Percentiles rank a stretch among this genome's conserved stretches.
These are phyloP conservation scores for Vultur gryphus DNA, from an alignment of 2,797 vertebrate genomes.

Conservation along the genomic window DNA sequence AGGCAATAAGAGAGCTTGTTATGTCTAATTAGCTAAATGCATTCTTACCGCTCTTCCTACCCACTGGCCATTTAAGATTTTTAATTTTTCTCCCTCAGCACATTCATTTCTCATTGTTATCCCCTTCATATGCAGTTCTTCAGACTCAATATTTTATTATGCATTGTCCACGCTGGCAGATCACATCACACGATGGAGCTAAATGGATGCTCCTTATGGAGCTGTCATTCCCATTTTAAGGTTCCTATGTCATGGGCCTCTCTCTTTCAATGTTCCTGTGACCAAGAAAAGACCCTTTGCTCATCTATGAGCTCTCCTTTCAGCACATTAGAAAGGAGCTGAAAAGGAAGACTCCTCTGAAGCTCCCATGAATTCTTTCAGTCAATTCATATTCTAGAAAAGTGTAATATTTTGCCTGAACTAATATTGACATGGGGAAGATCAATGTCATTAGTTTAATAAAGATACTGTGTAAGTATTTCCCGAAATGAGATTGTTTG, in stretches of 20 bases:
- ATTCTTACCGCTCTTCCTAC: neutral
- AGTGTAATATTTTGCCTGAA: neutral
- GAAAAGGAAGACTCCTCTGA: neutral
- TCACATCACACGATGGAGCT: neutral
- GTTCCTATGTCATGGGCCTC: rapidly evolving
- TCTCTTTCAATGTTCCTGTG: neutral
- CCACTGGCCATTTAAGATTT: neutral
- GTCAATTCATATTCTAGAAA: neutral
- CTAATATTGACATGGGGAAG: neutral
- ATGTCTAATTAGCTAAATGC: neutral
- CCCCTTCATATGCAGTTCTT: neutral
- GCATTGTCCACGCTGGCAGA: rapidly evolving
- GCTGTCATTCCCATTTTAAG: neutral
- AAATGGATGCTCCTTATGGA: neutral
- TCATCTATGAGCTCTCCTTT: neutral
- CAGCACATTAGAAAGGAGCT: neutral
- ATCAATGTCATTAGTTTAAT: conserved; percentile 34
- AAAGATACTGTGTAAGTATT: neutral
- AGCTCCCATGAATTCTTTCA: neutral
- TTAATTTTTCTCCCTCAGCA: neutral
- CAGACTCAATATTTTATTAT: neutral
- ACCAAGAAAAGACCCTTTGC: neutral
- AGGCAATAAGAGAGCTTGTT: neutral
- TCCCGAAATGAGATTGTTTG: neutral
- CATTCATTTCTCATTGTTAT: neutral